Base-by-base conservation (phyloP, 2,797 vertebrate species). In the Amblyopsis hoosieri region DNA sequence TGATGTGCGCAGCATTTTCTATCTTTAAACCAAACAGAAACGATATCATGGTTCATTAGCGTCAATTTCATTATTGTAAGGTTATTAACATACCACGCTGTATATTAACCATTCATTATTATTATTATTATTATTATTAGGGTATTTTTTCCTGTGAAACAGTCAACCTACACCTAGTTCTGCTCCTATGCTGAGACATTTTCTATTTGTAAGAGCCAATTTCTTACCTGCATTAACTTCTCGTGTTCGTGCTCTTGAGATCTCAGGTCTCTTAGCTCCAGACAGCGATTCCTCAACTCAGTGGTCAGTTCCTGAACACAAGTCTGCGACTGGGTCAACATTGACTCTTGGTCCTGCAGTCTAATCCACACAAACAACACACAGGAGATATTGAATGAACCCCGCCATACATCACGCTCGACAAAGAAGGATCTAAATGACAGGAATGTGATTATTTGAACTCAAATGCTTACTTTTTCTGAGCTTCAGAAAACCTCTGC, bases 381-480 rank as follows among this genome's bases (percentile, higher is more conserved):
- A 29, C 42, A 48, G 14, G 13, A 45, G 15, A 46, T 2, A 48
- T 0, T 45, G 1, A 64, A 0, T 3, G 13, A 1, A 49, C 3
- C 17, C 15, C 14, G 17, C 69, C 23, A 72, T 66, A 52, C 10
- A 6, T 55, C 1, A 45, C 23, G 23, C 33, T 5, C 12, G 17
- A 33, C 10, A 47, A 62, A 13, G 0, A 67, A 15, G 6, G 19
- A 52, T 50, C n/a, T 48, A 1, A 55, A 57, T 4, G 57, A 63
- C 1, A 48, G 31, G 53, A 13, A 57, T 37, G 4, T 2, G 1
- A 42, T 1, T 29, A 0, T 45, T 23, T 31, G 3, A 33, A 61
- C 11, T 52, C n/a, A 12, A 15, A 87, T 15, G 12, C 92, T 95
- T 93, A 98, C 97, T 88, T 90, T 81, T 91, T 87, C 69, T 92